Evolutionary conservation across 2,888 invertebrate genomes (phyloP).

Genomic region (Acanthacorydalis orientalis): DNA sequence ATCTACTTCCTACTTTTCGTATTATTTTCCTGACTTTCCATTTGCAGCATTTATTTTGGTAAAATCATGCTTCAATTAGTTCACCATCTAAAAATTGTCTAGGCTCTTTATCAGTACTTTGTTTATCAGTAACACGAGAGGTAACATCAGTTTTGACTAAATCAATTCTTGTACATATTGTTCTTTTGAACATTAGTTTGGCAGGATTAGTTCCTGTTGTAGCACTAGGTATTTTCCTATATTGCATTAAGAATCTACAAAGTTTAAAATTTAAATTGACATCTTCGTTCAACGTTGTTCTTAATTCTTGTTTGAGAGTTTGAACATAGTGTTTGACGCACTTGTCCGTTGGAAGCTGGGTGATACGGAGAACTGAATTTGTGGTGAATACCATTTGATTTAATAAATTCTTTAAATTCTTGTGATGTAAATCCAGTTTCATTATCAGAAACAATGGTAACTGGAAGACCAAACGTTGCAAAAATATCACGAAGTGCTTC

Average conservation of each 20-base stretch:
- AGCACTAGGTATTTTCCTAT: slow-evolving; percentile 8
- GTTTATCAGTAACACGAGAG: no score
- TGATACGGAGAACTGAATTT: slow-evolving; percentile 12
- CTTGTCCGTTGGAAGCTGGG: slow-evolving; percentile 12
- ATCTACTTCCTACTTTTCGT: no score
- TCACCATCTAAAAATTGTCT: no score
- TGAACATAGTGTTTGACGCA: slow-evolving; percentile 11
- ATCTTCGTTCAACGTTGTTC: slow-evolving; percentile 3
- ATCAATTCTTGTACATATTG: slow-evolving; percentile 6
- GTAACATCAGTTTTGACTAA: slow-evolving; percentile 5
- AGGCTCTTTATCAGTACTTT: no score
- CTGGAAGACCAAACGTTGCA: slow-evolving; percentile 11
- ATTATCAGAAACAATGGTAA: slow-evolving; percentile 11
- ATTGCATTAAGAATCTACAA: slow-evolving; percentile 8
- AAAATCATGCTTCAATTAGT: no score
- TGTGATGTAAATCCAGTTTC: slow-evolving; percentile 11
- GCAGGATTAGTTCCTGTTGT: slow-evolving; percentile 8
- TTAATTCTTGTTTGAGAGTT: slow-evolving; percentile 9
- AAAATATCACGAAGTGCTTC: slow-evolving; percentile 10
- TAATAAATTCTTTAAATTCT: slow-evolving; percentile 11
- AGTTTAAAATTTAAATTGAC: slow-evolving; percentile 6
- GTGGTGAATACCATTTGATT: slow-evolving; percentile 10
- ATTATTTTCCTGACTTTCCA: no score
- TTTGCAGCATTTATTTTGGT: no score
- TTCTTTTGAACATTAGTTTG: slow-evolving; percentile 7